These are phyloP conservation scores for Drosophila pegasa DNA, from an alignment of 2,888 invertebrate genomes.

Conservation along the genomic window DNA sequence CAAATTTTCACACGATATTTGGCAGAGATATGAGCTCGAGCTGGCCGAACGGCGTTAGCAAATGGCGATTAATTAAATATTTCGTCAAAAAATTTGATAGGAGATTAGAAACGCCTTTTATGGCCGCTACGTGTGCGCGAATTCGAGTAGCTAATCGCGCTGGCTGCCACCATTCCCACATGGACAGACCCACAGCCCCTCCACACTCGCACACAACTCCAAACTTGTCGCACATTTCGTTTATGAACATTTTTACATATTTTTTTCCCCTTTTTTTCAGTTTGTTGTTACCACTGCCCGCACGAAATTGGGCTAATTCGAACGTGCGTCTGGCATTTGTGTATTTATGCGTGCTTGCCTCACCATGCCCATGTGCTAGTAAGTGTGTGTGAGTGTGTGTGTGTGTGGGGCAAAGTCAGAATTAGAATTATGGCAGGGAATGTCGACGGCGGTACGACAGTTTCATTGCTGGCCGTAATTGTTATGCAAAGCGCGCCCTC, in stretches of 20 bases:
- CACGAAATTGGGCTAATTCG: slow-evolving; percentile 81
- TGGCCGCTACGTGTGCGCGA: slow-evolving; percentile 76
- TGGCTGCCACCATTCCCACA: slow-evolving; percentile 58
- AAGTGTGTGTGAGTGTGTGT: slow-evolving; percentile 25
- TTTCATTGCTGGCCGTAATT: slow-evolving; percentile 68
- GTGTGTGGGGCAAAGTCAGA: slow-evolving; percentile 49
- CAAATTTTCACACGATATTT: slow-evolving; percentile 74
- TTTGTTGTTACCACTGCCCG: slow-evolving; percentile 49
- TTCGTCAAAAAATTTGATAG: slow-evolving; percentile 68
- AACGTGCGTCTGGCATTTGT: slow-evolving; percentile 71
- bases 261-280: slow-evolving; percentile 5
- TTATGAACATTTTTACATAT: slow-evolving; percentile 73
- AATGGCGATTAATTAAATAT: slow-evolving; percentile 68
- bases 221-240: slow-evolving; percentile 72
- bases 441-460: slow-evolving; percentile 24
- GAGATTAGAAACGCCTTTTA: slow-evolving; percentile 73
- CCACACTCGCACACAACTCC: slow-evolving; percentile 6
- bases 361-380: slow-evolving; percentile 9
- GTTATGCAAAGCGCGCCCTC: slow-evolving; percentile 72
- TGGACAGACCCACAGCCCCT: slow-evolving; percentile 32
- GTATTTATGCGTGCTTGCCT: slow-evolving; percentile 14
- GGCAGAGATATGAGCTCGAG: slow-evolving; percentile 55
- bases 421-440: slow-evolving; percentile 70
- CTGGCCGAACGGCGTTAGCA: slow-evolving; percentile 24
- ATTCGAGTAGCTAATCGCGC: slow-evolving; percentile 79